These are phyloP conservation scores for Catharus fuscescens DNA, from an alignment of 2,113 vertebrate species.

Conservation along the genomic window DNA sequence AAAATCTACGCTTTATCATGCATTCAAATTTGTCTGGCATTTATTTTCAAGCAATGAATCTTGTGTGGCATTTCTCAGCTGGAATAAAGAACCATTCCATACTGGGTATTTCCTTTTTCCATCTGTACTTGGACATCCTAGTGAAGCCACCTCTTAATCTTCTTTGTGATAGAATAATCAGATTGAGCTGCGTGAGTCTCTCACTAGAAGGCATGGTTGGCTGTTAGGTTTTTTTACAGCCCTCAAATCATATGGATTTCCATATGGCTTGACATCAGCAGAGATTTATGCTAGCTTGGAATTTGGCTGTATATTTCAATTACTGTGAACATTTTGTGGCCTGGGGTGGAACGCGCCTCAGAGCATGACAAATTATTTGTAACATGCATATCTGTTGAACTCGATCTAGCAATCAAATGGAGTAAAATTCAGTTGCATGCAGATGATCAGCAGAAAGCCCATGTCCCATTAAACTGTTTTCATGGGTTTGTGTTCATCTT, in stretches of 20 bases:
- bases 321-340: constrained; percentile 55
- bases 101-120: constrained; percentile 29
- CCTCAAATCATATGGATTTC: constrained; percentile 49
- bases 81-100: not conserved
- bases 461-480: constrained; percentile 50
- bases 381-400: constrained; percentile 47
- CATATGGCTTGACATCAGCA: constrained; percentile 55
- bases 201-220: not conserved
- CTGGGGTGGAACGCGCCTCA: constrained; percentile 25
- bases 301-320: constrained; percentile 65
- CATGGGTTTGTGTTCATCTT: constrained; percentile 43
- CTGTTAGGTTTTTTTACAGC: not conserved
- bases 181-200: not conserved
- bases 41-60: constrained; percentile 1
- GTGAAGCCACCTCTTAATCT: constrained; percentile 28
- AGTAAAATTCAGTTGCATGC: constrained; percentile 31
- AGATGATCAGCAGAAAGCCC: constrained; percentile 52
- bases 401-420: constrained; percentile 37
- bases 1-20: not conserved
- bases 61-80: constrained; percentile 7
- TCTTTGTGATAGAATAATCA: constrained; percentile 47
- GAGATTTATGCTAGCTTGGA: constrained; percentile 64
- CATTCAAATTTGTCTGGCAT: constrained; percentile 9
- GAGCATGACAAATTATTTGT: constrained; percentile 61
- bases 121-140: not conserved